These are phyloP conservation scores for Apis florea DNA, from an alignment of 1,140 invertebrate species.

Conservation along the genomic window DNA sequence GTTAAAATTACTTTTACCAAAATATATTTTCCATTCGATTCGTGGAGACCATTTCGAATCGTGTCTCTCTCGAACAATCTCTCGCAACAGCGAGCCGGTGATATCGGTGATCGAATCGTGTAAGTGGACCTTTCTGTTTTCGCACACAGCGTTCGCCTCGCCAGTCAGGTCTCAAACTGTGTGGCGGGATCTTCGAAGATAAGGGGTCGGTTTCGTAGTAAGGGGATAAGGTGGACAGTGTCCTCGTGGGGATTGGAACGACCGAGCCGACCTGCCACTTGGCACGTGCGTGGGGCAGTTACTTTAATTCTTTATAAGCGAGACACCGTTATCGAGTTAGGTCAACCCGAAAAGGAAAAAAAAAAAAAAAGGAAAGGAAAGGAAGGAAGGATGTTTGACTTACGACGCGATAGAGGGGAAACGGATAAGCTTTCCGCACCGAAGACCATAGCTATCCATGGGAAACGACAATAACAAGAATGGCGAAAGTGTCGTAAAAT, in stretches of 20 bases:
- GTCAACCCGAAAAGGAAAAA: not conserved
- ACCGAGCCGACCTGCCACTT: slow-evolving; percentile 41
- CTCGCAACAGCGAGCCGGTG: slow-evolving; percentile 35
- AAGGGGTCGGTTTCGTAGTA: slow-evolving; percentile 1
- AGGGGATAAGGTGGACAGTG: slow-evolving; percentile 38
- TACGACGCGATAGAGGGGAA: slow-evolving; percentile 12
- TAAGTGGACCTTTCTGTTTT: slow-evolving; percentile 38
- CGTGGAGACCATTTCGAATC: slow-evolving; percentile 34
- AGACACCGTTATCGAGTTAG: slow-evolving; percentile 63
- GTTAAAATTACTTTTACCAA: not conserved
- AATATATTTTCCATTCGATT: not conserved
- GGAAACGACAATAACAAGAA: slow-evolving; percentile 15
- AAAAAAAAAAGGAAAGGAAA: not conserved
- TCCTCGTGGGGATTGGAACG: slow-evolving; percentile 38
- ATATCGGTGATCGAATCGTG: slow-evolving; percentile 45
- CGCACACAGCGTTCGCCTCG: slow-evolving; percentile 1
- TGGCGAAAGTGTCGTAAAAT: slow-evolving; percentile 38
- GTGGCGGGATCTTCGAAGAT: slow-evolving; percentile 34
- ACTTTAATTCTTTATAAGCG: slow-evolving; percentile 68
- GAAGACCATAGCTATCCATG: not conserved
- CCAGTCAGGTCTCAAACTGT: not conserved
- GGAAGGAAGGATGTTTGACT: slow-evolving; percentile 3
- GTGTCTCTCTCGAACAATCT: slow-evolving; percentile 45
- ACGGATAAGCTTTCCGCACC: slow-evolving; percentile 19
- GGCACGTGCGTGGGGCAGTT: slow-evolving; percentile 54